phyloP scores from a whole-genome alignment of 2,113 vertebrate species.

The Castor canadensis region DNA sequence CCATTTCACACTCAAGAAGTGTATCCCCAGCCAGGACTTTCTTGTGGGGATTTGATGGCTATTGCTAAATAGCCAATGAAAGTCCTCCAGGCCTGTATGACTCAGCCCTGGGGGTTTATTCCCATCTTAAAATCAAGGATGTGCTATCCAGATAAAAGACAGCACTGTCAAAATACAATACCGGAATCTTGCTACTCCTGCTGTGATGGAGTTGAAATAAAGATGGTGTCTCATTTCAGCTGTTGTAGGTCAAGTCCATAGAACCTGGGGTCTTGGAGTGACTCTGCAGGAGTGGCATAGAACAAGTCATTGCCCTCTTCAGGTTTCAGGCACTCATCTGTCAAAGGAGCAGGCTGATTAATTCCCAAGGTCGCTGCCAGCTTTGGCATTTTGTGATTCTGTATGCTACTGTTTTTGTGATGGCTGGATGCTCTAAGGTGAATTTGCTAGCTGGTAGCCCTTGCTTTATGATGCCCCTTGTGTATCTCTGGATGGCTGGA shows the following conservation, averaged over 20 bases:
- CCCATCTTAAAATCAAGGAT: background rate
- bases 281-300: background rate
- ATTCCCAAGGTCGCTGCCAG: background rate
- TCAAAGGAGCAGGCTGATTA: background rate
- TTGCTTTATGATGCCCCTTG: background rate
- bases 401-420: background rate
- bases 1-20: too few species aligned
- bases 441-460: background rate
- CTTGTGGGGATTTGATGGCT: background rate
- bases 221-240: background rate
- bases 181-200: background rate
- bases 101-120: background rate
- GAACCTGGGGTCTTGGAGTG: background rate
- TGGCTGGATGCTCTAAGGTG: background rate
- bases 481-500: background rate
- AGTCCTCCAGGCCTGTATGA: background rate
- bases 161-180: background rate
- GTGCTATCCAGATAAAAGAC: background rate
- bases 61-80: background rate
- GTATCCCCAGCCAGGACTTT: background rate
- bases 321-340: background rate
- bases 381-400: background rate
- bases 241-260: background rate
- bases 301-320: background rate
- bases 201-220: background rate